Evolutionary conservation across 2,888 invertebrate species (phyloP).

Genomic region (Melieria picta): DNA sequence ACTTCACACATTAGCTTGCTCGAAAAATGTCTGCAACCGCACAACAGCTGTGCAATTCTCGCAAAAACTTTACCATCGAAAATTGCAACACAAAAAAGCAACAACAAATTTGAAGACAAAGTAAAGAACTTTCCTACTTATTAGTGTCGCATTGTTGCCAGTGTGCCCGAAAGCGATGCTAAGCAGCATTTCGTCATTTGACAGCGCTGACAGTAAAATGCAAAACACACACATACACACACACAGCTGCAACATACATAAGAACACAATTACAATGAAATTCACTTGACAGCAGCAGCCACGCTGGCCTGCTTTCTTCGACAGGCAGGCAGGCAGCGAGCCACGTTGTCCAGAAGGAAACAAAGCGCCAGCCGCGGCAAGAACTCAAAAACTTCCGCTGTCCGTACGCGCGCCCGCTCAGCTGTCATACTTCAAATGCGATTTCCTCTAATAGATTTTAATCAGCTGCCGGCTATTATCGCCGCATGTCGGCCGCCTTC

Average conservation of each 20-base stretch:
- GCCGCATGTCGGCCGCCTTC: slow-evolving; percentile 15
- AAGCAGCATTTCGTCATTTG: slow-evolving; percentile 39
- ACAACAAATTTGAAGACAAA: slow-evolving; percentile 22
- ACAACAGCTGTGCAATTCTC: slow-evolving; percentile 57
- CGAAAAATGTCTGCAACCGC: slow-evolving; percentile 42
- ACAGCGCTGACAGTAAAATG: no score
- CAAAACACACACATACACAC: no score
- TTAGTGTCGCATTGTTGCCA: not conserved
- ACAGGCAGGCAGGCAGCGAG: no score
- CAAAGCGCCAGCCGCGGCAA: no score
- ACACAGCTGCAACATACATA: not conserved
- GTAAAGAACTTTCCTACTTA: slow-evolving; percentile 5
- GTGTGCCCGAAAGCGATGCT: no score
- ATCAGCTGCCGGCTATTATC: slow-evolving; percentile 57
- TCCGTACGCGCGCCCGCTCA: not conserved
- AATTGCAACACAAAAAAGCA: not conserved
- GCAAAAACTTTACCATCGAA: slow-evolving; percentile 26
- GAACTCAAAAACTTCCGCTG: not conserved
- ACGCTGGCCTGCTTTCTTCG: no score
- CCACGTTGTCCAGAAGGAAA: no score
- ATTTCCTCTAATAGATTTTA: slow-evolving; percentile 53
- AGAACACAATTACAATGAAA: no score
- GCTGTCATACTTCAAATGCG: slow-evolving; percentile 14
- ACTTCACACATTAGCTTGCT: not conserved
- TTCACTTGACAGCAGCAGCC: no score